A percentile compares a stretch with the other conserved stretches of the same genome.
phyloP scores from a whole-genome alignment of 1,140 invertebrate genomes.

The Neodiprion pinetum region DNA sequence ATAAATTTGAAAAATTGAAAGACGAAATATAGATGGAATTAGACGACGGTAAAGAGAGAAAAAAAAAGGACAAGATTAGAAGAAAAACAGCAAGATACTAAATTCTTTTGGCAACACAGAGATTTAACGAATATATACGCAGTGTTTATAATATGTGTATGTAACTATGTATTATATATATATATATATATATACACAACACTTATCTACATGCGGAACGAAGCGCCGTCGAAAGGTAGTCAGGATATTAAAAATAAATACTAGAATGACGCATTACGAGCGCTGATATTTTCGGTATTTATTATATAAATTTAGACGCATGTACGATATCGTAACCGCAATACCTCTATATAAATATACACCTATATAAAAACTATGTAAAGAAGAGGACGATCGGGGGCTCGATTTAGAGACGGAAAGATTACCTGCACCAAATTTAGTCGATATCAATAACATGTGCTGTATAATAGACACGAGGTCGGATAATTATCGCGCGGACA shows the following conservation, averaged over 20 bases:
- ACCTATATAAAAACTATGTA: no score
- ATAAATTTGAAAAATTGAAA: not conserved
- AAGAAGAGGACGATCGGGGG: no score
- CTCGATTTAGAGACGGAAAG: no score
- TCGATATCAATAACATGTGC: no score
- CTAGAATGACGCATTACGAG: not conserved
- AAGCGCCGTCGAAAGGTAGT: no score
- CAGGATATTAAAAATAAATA: slow-evolving; percentile 1
- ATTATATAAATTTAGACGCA: not conserved
- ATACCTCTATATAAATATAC: no score
- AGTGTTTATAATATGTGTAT: not conserved
- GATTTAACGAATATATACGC: not conserved
- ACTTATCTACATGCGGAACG: not conserved
- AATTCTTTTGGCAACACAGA: not conserved
- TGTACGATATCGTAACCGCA: not conserved
- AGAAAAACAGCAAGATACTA: not conserved
- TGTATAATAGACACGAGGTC: no score
- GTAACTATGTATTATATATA: not conserved
- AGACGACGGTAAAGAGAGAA: not conserved
- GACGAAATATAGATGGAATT: not conserved
- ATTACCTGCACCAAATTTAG: no score
- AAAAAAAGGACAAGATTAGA: not conserved
- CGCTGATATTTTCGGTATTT: not conserved
- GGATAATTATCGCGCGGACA: no score
- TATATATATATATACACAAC: no score